A percentile compares a stretch with the other conserved stretches of the same genome.
Evolutionary conservation across 2,113 vertebrate genomes (phyloP).

Genomic region (Gavialis gangeticus): DNA sequence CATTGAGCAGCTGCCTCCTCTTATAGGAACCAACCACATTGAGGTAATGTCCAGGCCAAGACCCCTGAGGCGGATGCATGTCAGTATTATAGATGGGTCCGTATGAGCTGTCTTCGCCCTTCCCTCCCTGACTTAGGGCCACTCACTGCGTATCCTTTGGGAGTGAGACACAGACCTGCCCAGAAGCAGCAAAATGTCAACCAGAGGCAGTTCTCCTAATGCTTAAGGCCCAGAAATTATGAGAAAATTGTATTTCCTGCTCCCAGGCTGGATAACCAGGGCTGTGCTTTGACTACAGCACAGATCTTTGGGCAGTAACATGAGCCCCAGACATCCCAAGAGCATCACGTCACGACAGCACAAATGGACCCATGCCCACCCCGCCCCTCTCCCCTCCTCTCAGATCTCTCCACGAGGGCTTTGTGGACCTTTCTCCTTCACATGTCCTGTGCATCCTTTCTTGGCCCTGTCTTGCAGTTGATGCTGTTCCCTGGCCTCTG

Average conservation of each 20-base stretch:
- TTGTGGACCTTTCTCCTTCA: too few relatives aligned
- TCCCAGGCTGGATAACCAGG: neutral
- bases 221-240: neutral
- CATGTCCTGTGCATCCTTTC: neutral
- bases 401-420: neutral
- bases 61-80: neutral
- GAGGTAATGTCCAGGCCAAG: slow-evolving; percentile 67
- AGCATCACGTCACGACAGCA: neutral
- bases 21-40: slow-evolving; percentile 51
- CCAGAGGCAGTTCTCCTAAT: neutral
- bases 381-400: too few relatives aligned
- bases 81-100: neutral
- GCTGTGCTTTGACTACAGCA: neutral
- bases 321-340: neutral
- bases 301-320: neutral
- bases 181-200: neutral
- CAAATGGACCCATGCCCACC: neutral
- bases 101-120: too few relatives aligned
- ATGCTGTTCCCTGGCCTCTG: slow-evolving; percentile 85
- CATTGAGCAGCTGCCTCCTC: slow-evolving; percentile 40
- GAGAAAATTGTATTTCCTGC: neutral
- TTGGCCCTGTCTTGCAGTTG: slow-evolving; percentile 66
- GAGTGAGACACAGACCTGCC: neutral
- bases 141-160: neutral
- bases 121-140: neutral